These are phyloP conservation scores for Xylocopa sonorina DNA, from an alignment of 1,140 invertebrate species.

Conservation along the genomic window DNA sequence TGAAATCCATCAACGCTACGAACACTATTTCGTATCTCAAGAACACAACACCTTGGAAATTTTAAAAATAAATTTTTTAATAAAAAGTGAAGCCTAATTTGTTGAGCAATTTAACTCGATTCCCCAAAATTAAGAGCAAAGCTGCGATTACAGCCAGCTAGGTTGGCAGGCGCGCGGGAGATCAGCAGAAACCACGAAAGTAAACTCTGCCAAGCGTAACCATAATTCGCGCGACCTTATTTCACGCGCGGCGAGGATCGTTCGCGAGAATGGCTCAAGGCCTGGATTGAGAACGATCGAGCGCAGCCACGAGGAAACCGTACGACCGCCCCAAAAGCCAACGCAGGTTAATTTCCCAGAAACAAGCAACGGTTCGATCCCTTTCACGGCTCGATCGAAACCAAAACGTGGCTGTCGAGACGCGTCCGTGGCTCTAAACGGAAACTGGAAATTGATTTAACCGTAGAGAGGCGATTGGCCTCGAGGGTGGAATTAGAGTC, in stretches of 20 bases:
- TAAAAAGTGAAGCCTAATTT: too few relatives aligned
- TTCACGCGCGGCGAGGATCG: constrained; percentile 20
- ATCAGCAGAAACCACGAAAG: too few relatives aligned
- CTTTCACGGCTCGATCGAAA: background rate
- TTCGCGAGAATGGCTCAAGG: constrained; percentile 24
- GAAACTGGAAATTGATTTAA: background rate
- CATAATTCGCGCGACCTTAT: constrained; percentile 15
- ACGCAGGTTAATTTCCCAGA: constrained; percentile 23
- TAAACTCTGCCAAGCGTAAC: background rate
- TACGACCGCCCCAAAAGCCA: constrained; percentile 16
- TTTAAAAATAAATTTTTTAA: too few relatives aligned
- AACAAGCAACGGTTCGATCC: background rate
- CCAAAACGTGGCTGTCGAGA: background rate
- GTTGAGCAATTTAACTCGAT: too few relatives aligned
- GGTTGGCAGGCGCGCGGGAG: too few relatives aligned
- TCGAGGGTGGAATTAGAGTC: background rate
- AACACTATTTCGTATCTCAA: too few relatives aligned
- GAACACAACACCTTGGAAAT: too few relatives aligned
- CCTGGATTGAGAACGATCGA: constrained; percentile 44
- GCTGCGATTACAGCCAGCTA: too few relatives aligned
- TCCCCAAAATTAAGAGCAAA: too few relatives aligned
- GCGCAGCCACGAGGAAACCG: constrained; percentile 19
- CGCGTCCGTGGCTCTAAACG: too few relatives aligned
- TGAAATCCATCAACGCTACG: too few relatives aligned
- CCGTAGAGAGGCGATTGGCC: background rate